phyloP scores from a whole-genome alignment of 2,888 invertebrate species.

The Actias luna region DNA sequence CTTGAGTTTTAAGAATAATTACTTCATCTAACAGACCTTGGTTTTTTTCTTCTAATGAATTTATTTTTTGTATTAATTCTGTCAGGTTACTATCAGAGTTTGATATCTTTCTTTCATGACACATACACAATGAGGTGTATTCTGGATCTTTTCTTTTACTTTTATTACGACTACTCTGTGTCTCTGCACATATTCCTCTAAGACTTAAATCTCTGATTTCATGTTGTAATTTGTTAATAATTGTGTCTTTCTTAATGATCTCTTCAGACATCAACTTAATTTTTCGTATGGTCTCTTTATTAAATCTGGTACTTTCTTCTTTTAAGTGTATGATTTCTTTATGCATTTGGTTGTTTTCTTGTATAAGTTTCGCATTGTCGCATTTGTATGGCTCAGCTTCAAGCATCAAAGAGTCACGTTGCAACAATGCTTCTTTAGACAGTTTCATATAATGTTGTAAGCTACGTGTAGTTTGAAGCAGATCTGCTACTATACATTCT shows the following conservation, averaged over 20 bases:
- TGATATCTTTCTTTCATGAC: constrained; percentile 45
- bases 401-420: constrained; percentile 85
- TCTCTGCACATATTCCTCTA: constrained; percentile 71
- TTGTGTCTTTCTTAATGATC: constrained; percentile 76
- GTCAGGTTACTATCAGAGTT: constrained; percentile 67
- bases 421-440: constrained; percentile 86
- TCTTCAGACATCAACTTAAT: constrained; percentile 84
- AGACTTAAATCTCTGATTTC: constrained; percentile 69
- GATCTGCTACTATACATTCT: constrained; percentile 89
- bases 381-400: constrained; percentile 90
- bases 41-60: constrained; percentile 69
- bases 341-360: constrained; percentile 89
- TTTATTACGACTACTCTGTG: constrained; percentile 69
- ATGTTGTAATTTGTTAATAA: constrained; percentile 68
- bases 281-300: constrained; percentile 83
- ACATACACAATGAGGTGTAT: constrained; percentile 45
- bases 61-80: constrained; percentile 69
- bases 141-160: constrained; percentile 59
- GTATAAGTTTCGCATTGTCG: constrained; percentile 88
- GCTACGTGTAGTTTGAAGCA: constrained; percentile 93
- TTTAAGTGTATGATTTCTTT: constrained; percentile 84
- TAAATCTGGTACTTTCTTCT: constrained; percentile 83
- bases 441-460: constrained; percentile 91
- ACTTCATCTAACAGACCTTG: constrained; percentile 65
- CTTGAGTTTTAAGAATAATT: constrained; percentile 59